Conservation (phyloP, 1,140 invertebrate species). For the Panagrolaimus sp. region DNA sequence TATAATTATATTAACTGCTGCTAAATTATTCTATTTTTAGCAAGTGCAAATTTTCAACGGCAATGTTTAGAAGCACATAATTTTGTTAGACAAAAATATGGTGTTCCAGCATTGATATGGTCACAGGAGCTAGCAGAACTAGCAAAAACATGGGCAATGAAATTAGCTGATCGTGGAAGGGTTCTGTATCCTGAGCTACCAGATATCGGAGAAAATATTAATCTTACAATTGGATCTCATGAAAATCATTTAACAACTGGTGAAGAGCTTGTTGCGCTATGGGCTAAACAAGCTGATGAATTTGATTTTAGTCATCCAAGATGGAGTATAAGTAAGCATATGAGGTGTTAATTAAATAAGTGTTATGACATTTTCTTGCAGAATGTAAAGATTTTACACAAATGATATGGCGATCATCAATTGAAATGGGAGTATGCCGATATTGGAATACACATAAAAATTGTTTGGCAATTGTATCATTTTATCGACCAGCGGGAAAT, state of each 20-base stretch:
- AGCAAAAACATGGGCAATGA: slow-evolving; percentile 57
- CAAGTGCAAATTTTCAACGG: slow-evolving; percentile 54
- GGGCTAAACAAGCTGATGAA: slow-evolving; percentile 51
- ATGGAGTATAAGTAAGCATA: slow-evolving; percentile 52
- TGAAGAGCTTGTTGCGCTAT: slow-evolving; percentile 49
- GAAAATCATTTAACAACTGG: slow-evolving; percentile 55
- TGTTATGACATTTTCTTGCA: slow-evolving; percentile 26
- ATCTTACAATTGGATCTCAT: slow-evolving; percentile 31
- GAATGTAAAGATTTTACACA: slow-evolving; percentile 73
- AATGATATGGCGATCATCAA: slow-evolving; percentile 75
- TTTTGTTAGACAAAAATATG: slow-evolving; percentile 43
- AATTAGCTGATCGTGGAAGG: slow-evolving; percentile 51
- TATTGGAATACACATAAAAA: slow-evolving; percentile 56
- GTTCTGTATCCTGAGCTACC: slow-evolving; percentile 57
- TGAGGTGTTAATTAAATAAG: too few relatives aligned
- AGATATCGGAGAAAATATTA: slow-evolving; percentile 56
- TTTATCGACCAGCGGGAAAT: slow-evolving; percentile 54
- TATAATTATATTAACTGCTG: slow-evolving; percentile 16
- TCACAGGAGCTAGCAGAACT: slow-evolving; percentile 54
- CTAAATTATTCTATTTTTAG: slow-evolving; percentile 27
- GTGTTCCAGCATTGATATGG: slow-evolving; percentile 29
- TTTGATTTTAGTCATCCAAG: slow-evolving; percentile 51
- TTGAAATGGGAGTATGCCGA: slow-evolving; percentile 71
- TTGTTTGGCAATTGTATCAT: slow-evolving; percentile 54
- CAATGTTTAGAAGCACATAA: slow-evolving; percentile 58